phyloP scores from a whole-genome alignment of 2,888 invertebrate species.

The Pyrocoelia pectoralis region DNA sequence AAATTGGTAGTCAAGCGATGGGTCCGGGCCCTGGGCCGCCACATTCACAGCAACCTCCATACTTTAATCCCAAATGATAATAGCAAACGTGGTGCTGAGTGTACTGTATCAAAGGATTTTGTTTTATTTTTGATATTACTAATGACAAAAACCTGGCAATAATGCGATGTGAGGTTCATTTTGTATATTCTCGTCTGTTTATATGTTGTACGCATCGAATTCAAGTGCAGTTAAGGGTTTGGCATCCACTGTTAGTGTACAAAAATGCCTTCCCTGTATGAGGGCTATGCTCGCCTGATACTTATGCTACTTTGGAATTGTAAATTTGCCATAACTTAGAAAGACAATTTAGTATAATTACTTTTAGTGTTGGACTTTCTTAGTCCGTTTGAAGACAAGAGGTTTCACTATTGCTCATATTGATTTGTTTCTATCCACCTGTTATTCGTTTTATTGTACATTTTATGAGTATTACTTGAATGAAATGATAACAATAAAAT shows the following conservation, averaged over 20 bases:
- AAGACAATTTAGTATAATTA: slow-evolving; percentile 53
- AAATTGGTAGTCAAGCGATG: slow-evolving; percentile 60
- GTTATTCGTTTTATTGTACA: slow-evolving; percentile 62
- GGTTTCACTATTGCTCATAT: slow-evolving; percentile 61
- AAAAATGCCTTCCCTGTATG: slow-evolving; percentile 54
- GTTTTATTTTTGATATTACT: slow-evolving; percentile 61
- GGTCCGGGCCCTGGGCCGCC: slow-evolving; percentile 62
- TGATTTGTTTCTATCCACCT: slow-evolving; percentile 60
- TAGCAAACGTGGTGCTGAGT: slow-evolving; percentile 58
- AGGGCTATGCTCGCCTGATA: slow-evolving; percentile 54
- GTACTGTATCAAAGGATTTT: slow-evolving; percentile 56
- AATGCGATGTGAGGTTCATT: slow-evolving; percentile 56
- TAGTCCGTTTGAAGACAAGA: slow-evolving; percentile 57
- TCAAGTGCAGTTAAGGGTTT: slow-evolving; percentile 59
- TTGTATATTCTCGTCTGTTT: slow-evolving; percentile 53
- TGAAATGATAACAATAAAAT: slow-evolving; percentile 61
- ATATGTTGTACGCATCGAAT: slow-evolving; percentile 55
- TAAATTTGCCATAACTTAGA: slow-evolving; percentile 60
- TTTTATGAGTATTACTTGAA: slow-evolving; percentile 61
- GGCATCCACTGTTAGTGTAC: slow-evolving; percentile 55
- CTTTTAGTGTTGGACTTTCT: slow-evolving; percentile 48
- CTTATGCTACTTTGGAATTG: slow-evolving; percentile 59
- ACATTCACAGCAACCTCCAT: slow-evolving; percentile 59
- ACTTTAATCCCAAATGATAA: slow-evolving; percentile 58
- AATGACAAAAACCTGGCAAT: slow-evolving; percentile 58